Conservation (phyloP, 2,113 vertebrate species). For the Glareola pratincola region DNA sequence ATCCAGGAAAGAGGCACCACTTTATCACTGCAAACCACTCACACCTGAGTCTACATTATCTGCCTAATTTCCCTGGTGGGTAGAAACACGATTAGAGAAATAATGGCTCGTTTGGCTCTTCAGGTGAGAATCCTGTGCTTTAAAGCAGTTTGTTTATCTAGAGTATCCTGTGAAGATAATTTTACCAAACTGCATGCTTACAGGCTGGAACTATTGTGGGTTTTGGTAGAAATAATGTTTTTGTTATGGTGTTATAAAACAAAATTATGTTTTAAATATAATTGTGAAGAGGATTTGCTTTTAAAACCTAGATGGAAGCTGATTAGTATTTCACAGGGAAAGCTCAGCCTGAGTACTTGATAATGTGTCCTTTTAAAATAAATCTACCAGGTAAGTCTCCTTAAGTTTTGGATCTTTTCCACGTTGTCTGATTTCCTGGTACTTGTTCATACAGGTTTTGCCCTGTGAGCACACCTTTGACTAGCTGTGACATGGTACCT, state of each 20-base stretch:
- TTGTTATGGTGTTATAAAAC: not conserved
- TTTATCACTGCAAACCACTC: not conserved
- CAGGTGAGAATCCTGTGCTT: not conserved
- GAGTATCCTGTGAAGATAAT: not conserved
- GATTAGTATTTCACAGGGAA: not conserved
- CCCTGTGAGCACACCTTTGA: not conserved
- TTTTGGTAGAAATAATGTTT: not conserved
- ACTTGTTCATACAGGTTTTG: conserved; percentile 47
- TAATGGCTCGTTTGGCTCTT: not conserved
- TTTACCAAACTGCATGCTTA: not conserved
- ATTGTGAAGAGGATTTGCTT: not conserved
- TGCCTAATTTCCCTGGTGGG: not conserved
- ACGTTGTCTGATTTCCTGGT: conserved; percentile 9
- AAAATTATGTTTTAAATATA: not conserved
- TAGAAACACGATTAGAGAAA: not conserved
- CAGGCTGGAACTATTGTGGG: not conserved
- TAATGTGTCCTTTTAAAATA: not conserved
- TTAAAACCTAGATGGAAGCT: not conserved
- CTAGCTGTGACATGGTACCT: conserved; percentile 19
- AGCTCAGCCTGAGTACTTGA: not conserved
- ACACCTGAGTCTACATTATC: not conserved
- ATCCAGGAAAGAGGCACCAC: not conserved
- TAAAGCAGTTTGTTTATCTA: not conserved
- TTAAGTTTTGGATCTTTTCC: conserved; percentile 13
- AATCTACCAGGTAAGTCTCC: not conserved